These are phyloP conservation scores for Rhingia rostrata DNA, from an alignment of 2,888 invertebrate species.

Conservation along the genomic window DNA sequence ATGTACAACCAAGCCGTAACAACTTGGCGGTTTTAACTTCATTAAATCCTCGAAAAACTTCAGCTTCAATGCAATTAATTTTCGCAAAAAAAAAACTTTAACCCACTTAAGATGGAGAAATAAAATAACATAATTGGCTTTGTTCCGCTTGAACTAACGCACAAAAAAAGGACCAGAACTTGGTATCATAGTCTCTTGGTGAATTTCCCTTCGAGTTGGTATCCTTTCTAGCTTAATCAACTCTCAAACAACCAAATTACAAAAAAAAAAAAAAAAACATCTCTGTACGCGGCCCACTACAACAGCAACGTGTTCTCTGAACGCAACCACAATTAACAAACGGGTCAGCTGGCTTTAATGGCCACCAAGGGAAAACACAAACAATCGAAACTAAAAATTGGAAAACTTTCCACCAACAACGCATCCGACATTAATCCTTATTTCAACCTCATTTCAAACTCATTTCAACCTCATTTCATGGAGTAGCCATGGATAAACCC, in stretches of 20 bases:
- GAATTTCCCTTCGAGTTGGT: not conserved
- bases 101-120: not conserved
- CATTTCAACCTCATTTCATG: not conserved
- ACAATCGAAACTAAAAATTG: conserved; percentile 29
- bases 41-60: too few relatives aligned
- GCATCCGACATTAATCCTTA: conserved; percentile 66
- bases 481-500: not conserved
- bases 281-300: conserved; percentile 20
- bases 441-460: conserved; percentile 4
- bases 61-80: too few relatives aligned
- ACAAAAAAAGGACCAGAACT: conserved; percentile 34
- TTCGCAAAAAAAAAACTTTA: too few relatives aligned
- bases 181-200: conserved; percentile 24
- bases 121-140: conserved; percentile 58
- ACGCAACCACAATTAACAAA: conserved; percentile 68
- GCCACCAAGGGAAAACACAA: not conserved
- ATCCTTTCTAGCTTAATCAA: conserved; percentile 42
- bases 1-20: too few relatives aligned
- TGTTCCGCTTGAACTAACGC: conserved; percentile 58
- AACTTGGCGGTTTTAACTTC: too few relatives aligned
- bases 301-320: conserved; percentile 8
- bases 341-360: conserved; percentile 67
- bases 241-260: conserved; percentile 25
- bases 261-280: conserved; percentile 1
- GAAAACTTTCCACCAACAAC: conserved; percentile 55